Base-by-base conservation (phyloP, 1,140 invertebrate genomes). In the Drosophila azteca region DNA sequence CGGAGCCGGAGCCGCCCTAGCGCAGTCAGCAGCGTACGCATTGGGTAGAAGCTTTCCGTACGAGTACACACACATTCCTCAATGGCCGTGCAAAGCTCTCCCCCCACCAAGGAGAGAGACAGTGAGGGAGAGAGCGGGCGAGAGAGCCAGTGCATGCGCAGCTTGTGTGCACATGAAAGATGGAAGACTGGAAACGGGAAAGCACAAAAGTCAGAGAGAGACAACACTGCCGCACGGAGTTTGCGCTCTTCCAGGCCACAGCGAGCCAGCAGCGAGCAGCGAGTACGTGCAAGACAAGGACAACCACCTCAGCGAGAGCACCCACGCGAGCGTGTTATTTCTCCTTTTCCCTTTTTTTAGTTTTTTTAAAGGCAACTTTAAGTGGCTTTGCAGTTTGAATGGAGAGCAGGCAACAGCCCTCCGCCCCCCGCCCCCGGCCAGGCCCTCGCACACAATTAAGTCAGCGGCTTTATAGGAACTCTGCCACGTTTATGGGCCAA, bases 1-100 rank as follows among this genome's bases (percentile, higher is more conserved):
- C 67, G 82, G 83, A 83, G 76, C 84, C 83, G 83, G 83, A 83
- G 76, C 84, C 83, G 83, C 83, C 83, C 41, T 49, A 53, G 29
- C 50, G 11, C 64, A 55, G 44, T 24, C 64, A 63, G 44, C 35
- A 53, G 44, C 57, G 57, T 17, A 50, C 20, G 44, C 29, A 31
- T 7, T 31, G 22, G 52, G 29, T 6, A 48, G 39, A 65, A 50
- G 13, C 64, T 63, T 69, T 69, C 11, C 39, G 44, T 46, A 24
- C 15, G 45, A 67, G 72, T 87, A 78, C 66, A 70, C 78, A 78
- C 77, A 83, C 65, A 78, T 70, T 80, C 53, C 54, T 82, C 73
- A 73, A 81, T 81, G 73, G 64, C 53, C 49, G 53, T 48, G 54
- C 50, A 84, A 72, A 72, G 69, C 69, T 72, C 35, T 55, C 66